Conservation (phyloP, 2,797 vertebrate species). For the Hozukius guyotensis region DNA sequence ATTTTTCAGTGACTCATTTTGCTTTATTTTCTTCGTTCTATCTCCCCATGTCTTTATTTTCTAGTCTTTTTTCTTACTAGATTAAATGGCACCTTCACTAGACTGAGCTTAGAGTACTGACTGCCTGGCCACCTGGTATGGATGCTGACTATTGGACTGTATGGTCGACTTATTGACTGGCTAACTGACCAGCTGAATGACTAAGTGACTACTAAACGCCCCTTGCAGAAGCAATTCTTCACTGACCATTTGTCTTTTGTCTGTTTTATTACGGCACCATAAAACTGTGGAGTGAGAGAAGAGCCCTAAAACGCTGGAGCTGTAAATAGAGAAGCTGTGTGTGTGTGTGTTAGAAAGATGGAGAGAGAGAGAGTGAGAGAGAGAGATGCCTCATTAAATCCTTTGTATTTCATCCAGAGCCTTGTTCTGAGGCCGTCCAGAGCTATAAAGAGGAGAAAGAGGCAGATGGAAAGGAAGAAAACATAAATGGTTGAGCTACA, state of each 20-base stretch:
- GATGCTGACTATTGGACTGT: constrained; percentile 12
- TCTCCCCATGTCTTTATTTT: neutral
- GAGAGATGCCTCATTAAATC: constrained; percentile 71
- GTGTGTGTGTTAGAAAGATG: neutral
- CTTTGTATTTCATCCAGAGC: constrained; percentile 65
- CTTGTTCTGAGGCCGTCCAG: constrained; percentile 54
- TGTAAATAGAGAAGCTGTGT: constrained; percentile 51
- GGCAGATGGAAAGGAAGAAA: constrained; percentile 56
- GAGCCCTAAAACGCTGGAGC: constrained; percentile 59
- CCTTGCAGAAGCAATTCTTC: constrained; percentile 54
- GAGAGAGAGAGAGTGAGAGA: neutral
- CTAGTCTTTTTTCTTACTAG: neutral
- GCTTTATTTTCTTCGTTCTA: neutral
- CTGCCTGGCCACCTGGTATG: constrained; percentile 17
- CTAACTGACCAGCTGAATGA: constrained; percentile 60
- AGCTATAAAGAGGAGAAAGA: constrained; percentile 57
- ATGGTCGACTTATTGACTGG: constrained; percentile 40
- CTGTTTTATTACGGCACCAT: constrained; percentile 68
- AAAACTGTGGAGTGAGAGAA: constrained; percentile 60
- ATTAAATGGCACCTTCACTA: neutral
- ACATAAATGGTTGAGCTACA: constrained; percentile 58
- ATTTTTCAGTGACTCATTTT: neutral
- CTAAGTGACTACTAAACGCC: constrained; percentile 52
- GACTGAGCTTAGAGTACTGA: neutral
- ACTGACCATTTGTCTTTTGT: constrained; percentile 75